Evolutionary conservation across 2,113 vertebrate genomes (phyloP).

Genomic region (Aldabrachelys gigantea): DNA sequence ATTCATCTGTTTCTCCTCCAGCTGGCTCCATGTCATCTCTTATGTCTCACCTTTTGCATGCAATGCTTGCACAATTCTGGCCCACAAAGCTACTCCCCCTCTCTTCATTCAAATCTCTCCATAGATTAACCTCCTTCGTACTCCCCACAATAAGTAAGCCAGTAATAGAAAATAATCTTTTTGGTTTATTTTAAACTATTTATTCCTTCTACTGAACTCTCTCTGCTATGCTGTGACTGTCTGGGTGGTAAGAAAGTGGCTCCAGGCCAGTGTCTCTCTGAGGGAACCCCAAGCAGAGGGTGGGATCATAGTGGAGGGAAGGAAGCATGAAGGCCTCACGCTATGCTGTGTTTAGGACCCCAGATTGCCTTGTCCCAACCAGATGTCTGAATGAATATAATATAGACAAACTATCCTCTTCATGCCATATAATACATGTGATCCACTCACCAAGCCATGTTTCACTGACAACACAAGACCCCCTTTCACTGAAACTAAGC

Average conservation of each 20-base stretch:
- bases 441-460: not conserved
- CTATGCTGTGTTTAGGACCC: not conserved
- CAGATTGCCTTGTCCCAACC: not conserved
- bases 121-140: constrained; percentile 34
- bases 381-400: not conserved
- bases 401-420: not conserved
- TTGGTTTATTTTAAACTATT: rapidly evolving
- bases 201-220: not conserved
- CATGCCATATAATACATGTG: not conserved
- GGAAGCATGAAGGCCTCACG: not conserved
- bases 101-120: not conserved
- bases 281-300: not conserved
- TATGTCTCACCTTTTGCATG: rapidly evolving
- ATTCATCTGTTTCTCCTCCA: not conserved
- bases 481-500: not conserved
- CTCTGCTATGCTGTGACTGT: not conserved
- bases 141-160: constrained; percentile 3
- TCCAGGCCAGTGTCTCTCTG: not conserved
- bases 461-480: not conserved
- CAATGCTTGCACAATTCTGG: not conserved
- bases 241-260: not conserved
- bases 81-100: not conserved
- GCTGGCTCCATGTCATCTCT: constrained; percentile 6
- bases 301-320: no score
- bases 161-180: not conserved